Percentiles rank a stretch among this genome's conserved stretches.
These are phyloP conservation scores for Lasioglossum baleicum DNA, from an alignment of 1,140 invertebrate species.

Conservation along the genomic window DNA sequence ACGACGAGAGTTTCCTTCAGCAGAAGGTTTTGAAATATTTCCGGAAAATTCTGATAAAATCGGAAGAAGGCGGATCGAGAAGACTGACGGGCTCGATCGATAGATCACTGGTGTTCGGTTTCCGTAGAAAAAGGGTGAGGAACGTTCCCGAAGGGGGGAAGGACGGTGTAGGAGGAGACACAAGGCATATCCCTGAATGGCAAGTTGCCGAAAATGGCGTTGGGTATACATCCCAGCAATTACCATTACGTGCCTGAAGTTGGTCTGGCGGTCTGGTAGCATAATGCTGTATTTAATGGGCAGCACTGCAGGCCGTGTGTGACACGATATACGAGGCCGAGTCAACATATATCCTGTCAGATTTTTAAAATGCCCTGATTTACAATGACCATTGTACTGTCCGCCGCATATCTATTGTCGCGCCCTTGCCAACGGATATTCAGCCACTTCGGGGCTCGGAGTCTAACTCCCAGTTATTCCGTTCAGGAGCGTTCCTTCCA, in stretches of 20 bases:
- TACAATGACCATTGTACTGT: conserved; percentile 77
- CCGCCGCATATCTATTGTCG: conserved; percentile 75
- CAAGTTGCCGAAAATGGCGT: conserved; percentile 75
- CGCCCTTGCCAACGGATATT: conserved; percentile 49
- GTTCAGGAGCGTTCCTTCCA: conserved; percentile 7
- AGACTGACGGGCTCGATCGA: neutral
- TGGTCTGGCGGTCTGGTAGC: conserved; percentile 67
- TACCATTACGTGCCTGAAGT: conserved; percentile 73
- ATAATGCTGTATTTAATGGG: conserved; percentile 79
- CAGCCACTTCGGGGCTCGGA: conserved; percentile 28
- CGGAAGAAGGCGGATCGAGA: neutral
- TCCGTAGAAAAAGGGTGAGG: conserved; percentile 12
- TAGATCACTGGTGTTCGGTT: conserved; percentile 16
- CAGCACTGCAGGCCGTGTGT: conserved; percentile 64
- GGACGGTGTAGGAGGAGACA: conserved; percentile 23
- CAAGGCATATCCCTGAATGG: conserved; percentile 58
- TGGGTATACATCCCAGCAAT: conserved; percentile 72
- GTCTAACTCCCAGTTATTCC: conserved; percentile 45
- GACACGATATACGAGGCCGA: conserved; percentile 75
- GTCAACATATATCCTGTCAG: conserved; percentile 77
- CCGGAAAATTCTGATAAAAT: too few relatives aligned
- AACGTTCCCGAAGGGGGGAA: neutral
- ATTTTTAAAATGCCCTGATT: conserved; percentile 79
- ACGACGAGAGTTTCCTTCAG: too few relatives aligned
- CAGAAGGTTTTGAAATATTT: too few relatives aligned